These are phyloP conservation scores for Molossus molossus DNA, from an alignment of 2,797 vertebrate genomes.

Conservation along the genomic window DNA sequence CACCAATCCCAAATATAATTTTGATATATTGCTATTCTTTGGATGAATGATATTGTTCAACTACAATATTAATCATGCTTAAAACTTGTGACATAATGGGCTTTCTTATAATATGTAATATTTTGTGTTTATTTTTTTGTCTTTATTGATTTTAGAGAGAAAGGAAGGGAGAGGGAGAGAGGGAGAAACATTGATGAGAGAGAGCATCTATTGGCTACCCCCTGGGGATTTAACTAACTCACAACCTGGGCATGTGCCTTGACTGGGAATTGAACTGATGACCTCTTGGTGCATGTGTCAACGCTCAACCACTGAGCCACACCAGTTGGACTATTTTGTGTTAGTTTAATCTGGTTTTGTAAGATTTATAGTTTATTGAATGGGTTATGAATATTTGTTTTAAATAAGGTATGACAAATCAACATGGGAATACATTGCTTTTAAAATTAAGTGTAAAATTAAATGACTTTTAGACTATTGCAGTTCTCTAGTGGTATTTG, in stretches of 20 bases:
- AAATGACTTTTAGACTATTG: not conserved
- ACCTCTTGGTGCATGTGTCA: no score
- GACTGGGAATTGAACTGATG: no score
- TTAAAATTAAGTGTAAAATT: not conserved
- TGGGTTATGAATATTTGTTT: not conserved
- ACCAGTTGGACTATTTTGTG: not conserved
- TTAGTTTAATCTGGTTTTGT: not conserved
- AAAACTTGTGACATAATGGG: not conserved
- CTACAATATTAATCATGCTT: not conserved
- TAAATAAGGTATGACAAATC: conserved; percentile 51
- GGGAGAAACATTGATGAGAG: no score
- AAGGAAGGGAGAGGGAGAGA: no score
- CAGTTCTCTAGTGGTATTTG: not conserved
- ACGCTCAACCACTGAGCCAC: no score
- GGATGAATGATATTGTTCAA: not conserved
- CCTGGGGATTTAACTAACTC: no score
- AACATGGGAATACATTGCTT: not conserved
- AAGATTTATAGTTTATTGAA: not conserved
- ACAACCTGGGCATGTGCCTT: no score
- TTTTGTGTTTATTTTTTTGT: not conserved
- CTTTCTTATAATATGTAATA: not conserved
- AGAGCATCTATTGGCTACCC: no score
- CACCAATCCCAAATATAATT: not conserved
- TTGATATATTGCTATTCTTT: conserved; percentile 35
- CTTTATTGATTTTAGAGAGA: no score